These are phyloP conservation scores for Brachymystax lenok DNA, from an alignment of 2,797 vertebrate species.

Conservation along the genomic window DNA sequence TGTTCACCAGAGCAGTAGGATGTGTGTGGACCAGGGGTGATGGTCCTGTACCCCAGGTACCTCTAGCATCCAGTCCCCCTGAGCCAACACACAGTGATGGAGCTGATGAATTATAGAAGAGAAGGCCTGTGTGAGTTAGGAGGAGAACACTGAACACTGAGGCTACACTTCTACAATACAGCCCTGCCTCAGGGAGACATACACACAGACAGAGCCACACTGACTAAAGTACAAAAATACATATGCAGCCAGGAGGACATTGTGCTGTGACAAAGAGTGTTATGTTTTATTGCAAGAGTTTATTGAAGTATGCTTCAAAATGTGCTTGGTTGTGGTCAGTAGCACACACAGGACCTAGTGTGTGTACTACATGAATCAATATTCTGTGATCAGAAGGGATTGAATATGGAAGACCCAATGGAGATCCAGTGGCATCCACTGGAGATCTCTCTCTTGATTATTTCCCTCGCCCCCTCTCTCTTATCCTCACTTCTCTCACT, in stretches of 20 bases:
- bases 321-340: conserved; percentile 8
- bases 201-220: not conserved
- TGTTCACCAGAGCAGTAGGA: not conserved
- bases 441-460: not conserved
- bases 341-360: not conserved
- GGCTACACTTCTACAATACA: conserved; percentile 19
- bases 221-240: not conserved
- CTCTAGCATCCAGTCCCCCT: conserved; percentile 18
- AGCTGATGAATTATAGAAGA: conserved; percentile 33
- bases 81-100: conserved; percentile 11
- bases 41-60: not conserved
- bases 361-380: not conserved
- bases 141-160: conserved; percentile 23
- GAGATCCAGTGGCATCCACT: not conserved
- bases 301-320: not conserved
- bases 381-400: not conserved
- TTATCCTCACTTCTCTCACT: too few species aligned
- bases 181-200: conserved; percentile 19
- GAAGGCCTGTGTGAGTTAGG: not conserved
- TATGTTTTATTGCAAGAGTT: not conserved
- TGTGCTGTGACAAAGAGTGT: not conserved
- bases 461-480: not conserved
- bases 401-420: not conserved
- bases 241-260: conserved; percentile 6
- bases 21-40: conserved; percentile 2